Percentiles rank a stretch among this genome's conserved stretches.
Evolutionary conservation across 2,888 invertebrate species (phyloP).

Genomic region (Opisthograptis luteolata): DNA sequence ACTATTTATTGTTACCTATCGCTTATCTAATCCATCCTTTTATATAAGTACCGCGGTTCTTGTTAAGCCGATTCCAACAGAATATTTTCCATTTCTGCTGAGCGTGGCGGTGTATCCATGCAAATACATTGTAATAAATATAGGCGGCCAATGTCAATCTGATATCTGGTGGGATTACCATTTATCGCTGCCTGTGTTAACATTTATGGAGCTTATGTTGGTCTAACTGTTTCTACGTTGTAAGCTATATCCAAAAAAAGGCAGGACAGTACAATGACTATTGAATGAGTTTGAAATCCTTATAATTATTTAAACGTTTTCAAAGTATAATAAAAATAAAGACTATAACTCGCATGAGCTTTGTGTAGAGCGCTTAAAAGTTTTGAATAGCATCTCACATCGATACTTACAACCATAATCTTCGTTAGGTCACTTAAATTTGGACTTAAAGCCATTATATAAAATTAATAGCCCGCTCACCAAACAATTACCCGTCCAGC

Average conservation of each 20-base stretch:
- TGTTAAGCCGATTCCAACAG: conserved; percentile 69
- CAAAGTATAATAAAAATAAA: conserved; percentile 41
- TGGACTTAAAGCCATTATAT: conserved; percentile 72
- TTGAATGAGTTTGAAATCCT: background rate
- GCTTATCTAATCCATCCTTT: conserved; percentile 62
- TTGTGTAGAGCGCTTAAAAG: conserved; percentile 59
- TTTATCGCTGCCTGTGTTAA: conserved; percentile 58
- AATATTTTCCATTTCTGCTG: conserved; percentile 65
- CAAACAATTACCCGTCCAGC: conserved; percentile 78
- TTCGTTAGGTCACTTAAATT: conserved; percentile 71
- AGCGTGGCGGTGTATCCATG: conserved; percentile 70
- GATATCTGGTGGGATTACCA: conserved; percentile 64
- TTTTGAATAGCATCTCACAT: conserved; percentile 65
- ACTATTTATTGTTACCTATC: conserved; percentile 73
- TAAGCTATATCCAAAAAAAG: conserved; percentile 7
- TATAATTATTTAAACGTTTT: conserved; percentile 19
- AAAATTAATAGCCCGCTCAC: conserved; percentile 76
- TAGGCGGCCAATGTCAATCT: conserved; percentile 49
- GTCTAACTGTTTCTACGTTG: conserved; percentile 23
- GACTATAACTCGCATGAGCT: conserved; percentile 52
- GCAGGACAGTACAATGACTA: conserved; percentile 1
- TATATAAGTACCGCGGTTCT: conserved; percentile 67
- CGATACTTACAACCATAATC: conserved; percentile 59
- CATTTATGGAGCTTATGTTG: conserved; percentile 39
- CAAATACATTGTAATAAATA: conserved; percentile 70